Percentiles rank a stretch among this genome's conserved stretches.
These are phyloP conservation scores for Pardalotus punctatus DNA, from an alignment of 2,113 vertebrate species.

Conservation along the genomic window DNA sequence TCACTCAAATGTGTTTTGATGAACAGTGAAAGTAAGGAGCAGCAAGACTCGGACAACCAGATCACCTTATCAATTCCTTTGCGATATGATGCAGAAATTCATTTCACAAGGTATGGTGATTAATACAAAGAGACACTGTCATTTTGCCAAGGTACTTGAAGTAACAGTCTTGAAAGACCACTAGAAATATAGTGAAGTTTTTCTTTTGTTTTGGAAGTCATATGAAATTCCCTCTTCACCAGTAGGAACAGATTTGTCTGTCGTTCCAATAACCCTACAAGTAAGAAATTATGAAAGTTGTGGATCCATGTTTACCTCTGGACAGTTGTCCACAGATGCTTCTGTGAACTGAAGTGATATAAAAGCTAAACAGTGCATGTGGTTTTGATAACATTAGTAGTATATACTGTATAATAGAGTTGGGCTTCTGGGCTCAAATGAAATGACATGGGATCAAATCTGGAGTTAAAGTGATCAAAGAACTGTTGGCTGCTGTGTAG, in stretches of 20 bases:
- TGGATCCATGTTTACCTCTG: not conserved
- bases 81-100: conserved; percentile 83
- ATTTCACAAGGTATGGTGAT: conserved; percentile 79
- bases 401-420: not conserved
- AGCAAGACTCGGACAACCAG: conserved; percentile 76
- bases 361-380: not conserved
- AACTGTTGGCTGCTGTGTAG: not conserved
- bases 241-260: not conserved
- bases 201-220: not conserved
- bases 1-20: conserved; percentile 10
- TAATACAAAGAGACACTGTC: not conserved
- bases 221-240: not conserved
- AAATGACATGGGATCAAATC: not conserved
- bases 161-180: not conserved
- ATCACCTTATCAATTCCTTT: conserved; percentile 76
- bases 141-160: not conserved
- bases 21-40: conserved; percentile 83
- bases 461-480: not conserved
- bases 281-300: not conserved
- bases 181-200: not conserved
- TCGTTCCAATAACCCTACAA: not conserved
- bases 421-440: not conserved
- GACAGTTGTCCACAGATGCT: not conserved
- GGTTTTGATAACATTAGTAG: not conserved
- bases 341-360: not conserved